These are phyloP conservation scores for Pyxicephalus adspersus DNA, from an alignment of 2,113 vertebrate genomes.

Conservation along the genomic window DNA sequence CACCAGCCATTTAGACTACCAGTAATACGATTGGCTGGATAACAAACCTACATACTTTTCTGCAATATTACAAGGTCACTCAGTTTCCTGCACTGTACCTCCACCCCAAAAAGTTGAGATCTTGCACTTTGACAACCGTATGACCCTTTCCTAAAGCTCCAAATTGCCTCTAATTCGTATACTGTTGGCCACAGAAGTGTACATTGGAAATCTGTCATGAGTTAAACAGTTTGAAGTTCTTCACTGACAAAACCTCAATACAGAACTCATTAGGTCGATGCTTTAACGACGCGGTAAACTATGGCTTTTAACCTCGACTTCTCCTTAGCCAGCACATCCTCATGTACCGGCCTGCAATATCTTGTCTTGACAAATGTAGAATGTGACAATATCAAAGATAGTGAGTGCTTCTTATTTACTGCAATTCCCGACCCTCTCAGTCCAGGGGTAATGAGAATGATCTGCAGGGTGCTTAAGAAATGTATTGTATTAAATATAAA, in stretches of 20 bases:
- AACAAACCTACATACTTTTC: too few species aligned
- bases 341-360: background rate
- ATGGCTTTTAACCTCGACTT: background rate
- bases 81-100: too few species aligned
- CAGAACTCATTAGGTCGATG: background rate
- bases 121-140: too few species aligned
- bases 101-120: too few species aligned
- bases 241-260: background rate
- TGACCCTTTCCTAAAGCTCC: too few species aligned
- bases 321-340: constrained; percentile 4
- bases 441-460: background rate
- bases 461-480: background rate
- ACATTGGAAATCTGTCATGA: background rate
- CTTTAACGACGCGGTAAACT: background rate
- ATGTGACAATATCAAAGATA: constrained; percentile 2
- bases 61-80: too few species aligned
- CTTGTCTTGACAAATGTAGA: constrained; percentile 16
- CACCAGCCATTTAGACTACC: too few species aligned
- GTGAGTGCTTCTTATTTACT: constrained; percentile 2
- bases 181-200: background rate
- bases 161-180: background rate
- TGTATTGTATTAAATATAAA: background rate
- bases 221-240: background rate
- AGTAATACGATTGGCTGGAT: too few species aligned
- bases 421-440: background rate